Evolutionary conservation across 1,140 invertebrate species (phyloP).

Genomic region (Littorina saxatilis): DNA sequence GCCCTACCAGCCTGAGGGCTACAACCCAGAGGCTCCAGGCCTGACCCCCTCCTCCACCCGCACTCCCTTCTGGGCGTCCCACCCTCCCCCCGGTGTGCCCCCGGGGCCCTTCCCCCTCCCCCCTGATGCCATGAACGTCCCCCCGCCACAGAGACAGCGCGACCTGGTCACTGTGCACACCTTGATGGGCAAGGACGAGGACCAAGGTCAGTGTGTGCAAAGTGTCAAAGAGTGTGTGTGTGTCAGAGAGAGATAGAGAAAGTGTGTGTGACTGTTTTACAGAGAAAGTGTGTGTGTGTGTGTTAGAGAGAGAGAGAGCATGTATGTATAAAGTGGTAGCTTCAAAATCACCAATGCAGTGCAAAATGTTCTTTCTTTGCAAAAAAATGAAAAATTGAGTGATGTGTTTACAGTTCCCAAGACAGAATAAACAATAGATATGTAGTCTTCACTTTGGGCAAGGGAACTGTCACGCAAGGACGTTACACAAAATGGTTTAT

Average conservation of each 20-base stretch:
- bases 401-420: no score
- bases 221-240: background rate
- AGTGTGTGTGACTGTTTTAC: background rate
- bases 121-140: constrained; percentile 71
- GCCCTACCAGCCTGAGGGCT: constrained; percentile 74
- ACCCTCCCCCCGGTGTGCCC: constrained; percentile 2
- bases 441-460: no score
- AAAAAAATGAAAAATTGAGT: no score
- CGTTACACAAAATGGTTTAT: no score
- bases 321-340: no score
- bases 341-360: no score
- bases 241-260: no score
- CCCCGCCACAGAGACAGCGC: constrained; percentile 66
- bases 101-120: constrained; percentile 58
- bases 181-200: constrained; percentile 36
- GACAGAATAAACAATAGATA: no score
- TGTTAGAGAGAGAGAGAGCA: no score
- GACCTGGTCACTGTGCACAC: constrained; percentile 76
- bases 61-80: constrained; percentile 48
- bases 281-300: no score
- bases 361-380: no score
- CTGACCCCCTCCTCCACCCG: constrained; percentile 75
- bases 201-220: constrained; percentile 23
- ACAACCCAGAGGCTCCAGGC: constrained; percentile 91
- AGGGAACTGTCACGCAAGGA: no score